phyloP scores from a whole-genome alignment of 2,797 vertebrate genomes.

The Trichosurus vulpecula region DNA sequence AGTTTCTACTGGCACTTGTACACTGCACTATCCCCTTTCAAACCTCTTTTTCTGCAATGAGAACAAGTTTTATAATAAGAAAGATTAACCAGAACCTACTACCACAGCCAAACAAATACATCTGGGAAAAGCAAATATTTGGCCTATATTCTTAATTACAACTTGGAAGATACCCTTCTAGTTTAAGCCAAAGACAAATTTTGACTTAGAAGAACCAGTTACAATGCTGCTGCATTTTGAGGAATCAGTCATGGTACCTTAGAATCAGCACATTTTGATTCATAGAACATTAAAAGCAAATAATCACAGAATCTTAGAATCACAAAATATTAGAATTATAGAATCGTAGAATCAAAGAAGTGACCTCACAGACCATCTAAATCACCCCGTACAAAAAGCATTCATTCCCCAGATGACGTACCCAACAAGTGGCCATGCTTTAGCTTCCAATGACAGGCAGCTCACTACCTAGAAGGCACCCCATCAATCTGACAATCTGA shows the following conservation, averaged over 20 bases:
- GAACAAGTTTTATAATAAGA: conserved; percentile 47
- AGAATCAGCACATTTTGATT: neutral
- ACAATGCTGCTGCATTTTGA: conserved; percentile 12
- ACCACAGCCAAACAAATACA: conserved; percentile 3
- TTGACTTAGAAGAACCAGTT: conserved; percentile 44
- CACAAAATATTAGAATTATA: neutral
- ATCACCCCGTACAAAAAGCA: neutral
- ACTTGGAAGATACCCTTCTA: conserved; percentile 28
- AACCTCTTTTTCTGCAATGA: conserved; percentile 27
- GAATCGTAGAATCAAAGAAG: neutral
- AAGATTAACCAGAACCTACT: conserved; percentile 1
- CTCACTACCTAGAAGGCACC: neutral
- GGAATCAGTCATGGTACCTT: neutral
- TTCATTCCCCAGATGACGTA: neutral
- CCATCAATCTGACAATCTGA: neutral
- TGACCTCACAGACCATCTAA: neutral
- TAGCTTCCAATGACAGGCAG: neutral
- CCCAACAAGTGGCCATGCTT: neutral
- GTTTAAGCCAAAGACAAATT: conserved; percentile 30
- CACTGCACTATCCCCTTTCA: conserved; percentile 9
- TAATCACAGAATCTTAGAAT: neutral
- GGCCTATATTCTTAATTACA: conserved; percentile 16
- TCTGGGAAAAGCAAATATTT: neutral
- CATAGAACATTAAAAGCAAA: neutral
- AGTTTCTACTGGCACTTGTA: conserved; percentile 36